Evolutionary conservation across 2,888 invertebrate genomes (phyloP).

Genomic region (Sarcophaga carnaria): DNA sequence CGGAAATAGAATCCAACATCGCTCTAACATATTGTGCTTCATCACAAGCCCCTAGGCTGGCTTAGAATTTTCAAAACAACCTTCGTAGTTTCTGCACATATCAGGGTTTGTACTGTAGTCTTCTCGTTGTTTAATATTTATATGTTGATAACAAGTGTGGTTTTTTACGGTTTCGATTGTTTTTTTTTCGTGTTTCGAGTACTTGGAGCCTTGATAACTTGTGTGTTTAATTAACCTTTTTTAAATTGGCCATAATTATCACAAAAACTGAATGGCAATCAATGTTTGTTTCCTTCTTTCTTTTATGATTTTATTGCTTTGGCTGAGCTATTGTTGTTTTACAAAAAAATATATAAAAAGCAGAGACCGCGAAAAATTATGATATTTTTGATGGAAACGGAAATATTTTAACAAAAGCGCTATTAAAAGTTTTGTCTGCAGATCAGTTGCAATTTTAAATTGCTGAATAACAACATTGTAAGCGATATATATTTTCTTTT

Average conservation of each 20-base stretch:
- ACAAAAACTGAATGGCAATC: conserved; percentile 32
- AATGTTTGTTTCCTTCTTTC: neutral
- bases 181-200: conserved; percentile 27
- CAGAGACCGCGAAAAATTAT: conserved; percentile 54
- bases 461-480: conserved; percentile 61
- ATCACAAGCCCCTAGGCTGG: too few species aligned
- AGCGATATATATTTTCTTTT: conserved; percentile 49
- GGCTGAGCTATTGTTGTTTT: too few species aligned
- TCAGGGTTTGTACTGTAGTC: too few species aligned
- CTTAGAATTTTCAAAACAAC: neutral
- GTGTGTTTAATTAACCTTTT: conserved; percentile 78
- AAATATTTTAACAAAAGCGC: conserved; percentile 58
- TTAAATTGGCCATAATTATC: conserved; percentile 76
- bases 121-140: conserved; percentile 22
- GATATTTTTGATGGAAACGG: conserved; percentile 52
- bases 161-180: conserved; percentile 32
- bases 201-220: neutral
- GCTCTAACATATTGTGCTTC: too few species aligned
- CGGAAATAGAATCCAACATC: too few species aligned
- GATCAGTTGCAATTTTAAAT: conserved; percentile 68
- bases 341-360: conserved; percentile 6
- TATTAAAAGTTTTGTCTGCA: conserved; percentile 60
- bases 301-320: conserved; percentile 8
- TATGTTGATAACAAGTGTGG: conserved; percentile 63
- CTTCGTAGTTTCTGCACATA: conserved; percentile 1